These are phyloP conservation scores for Bos javanicus DNA, from an alignment of 2,113 vertebrate genomes.

Conservation along the genomic window DNA sequence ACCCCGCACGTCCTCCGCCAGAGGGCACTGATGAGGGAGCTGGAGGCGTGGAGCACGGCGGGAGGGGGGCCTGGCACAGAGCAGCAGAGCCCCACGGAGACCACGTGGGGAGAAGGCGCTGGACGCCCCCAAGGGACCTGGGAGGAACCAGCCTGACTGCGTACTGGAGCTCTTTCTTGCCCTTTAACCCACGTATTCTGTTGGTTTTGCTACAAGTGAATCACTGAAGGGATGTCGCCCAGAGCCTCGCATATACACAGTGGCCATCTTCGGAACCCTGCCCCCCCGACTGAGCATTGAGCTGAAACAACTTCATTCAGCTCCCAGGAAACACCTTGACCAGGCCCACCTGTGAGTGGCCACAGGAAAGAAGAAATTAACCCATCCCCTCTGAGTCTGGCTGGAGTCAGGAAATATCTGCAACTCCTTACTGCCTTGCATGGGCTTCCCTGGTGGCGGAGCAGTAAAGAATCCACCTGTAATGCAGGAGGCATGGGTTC, in stretches of 20 bases:
- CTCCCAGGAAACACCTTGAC: background rate
- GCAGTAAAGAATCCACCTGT: background rate
- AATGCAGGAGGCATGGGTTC: background rate
- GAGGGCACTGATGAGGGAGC: too few species aligned
- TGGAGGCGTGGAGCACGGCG: too few species aligned
- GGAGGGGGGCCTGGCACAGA: too few species aligned
- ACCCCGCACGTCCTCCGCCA: too few species aligned
- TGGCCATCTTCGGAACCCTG: background rate
- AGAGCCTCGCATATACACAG: background rate
- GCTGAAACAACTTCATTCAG: background rate
- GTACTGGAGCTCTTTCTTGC: too few species aligned
- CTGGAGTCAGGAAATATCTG: background rate
- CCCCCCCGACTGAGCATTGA: background rate
- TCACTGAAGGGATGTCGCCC: too few species aligned
- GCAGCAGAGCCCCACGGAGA: too few species aligned
- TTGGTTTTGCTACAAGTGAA: background rate
- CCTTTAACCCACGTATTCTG: background rate
- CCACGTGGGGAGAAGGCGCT: too few species aligned
- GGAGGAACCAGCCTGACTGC: background rate
- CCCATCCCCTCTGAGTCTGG: background rate
- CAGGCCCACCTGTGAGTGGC: background rate
- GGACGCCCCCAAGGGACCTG: too few species aligned
- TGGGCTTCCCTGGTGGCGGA: background rate
- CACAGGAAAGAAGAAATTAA: background rate
- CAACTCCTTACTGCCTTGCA: background rate